Percentiles rank a stretch among this genome's conserved stretches.
These are phyloP conservation scores for Melanerpes formicivorus DNA, from an alignment of 2,113 vertebrate species.

Conservation along the genomic window DNA sequence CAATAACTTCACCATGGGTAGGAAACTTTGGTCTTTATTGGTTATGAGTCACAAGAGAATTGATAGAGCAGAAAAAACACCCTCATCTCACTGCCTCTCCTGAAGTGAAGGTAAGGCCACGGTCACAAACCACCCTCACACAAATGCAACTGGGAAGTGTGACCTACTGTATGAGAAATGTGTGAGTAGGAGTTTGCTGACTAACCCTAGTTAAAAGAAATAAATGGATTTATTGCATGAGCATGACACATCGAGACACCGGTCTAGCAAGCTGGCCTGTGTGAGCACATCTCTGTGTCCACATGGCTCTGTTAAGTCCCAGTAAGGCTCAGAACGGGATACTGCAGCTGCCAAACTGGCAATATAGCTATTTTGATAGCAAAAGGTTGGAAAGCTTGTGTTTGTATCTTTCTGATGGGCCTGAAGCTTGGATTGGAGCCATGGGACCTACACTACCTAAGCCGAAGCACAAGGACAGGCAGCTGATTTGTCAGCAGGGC, in stretches of 20 bases:
- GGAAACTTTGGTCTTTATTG: not conserved
- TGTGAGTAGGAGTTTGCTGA: slow-evolving; percentile 50
- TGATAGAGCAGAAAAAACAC: not conserved
- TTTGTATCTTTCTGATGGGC: not conserved
- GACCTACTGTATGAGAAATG: not conserved
- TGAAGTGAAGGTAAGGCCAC: not conserved
- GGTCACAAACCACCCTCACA: not conserved
- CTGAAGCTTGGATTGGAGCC: not conserved
- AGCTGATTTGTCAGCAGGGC: slow-evolving; percentile 22
- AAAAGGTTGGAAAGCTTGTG: not conserved
- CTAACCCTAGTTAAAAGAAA: slow-evolving; percentile 29
- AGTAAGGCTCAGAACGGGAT: not conserved
- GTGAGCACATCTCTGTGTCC: not conserved
- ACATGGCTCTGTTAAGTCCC: slow-evolving; percentile 2
- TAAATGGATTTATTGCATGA: slow-evolving; percentile 23
- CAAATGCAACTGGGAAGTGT: not conserved
- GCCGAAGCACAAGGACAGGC: not conserved
- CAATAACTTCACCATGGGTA: not conserved
- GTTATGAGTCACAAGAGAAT: not conserved
- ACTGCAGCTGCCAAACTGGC: not conserved
- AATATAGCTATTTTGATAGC: not conserved
- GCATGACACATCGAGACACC: slow-evolving; percentile 40
- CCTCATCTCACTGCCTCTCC: not conserved
- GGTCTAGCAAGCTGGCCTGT: slow-evolving; percentile 27
- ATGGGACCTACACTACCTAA: not conserved